phyloP scores from a whole-genome alignment of 2,797 vertebrate species.

The Thalassophryne amazonica region DNA sequence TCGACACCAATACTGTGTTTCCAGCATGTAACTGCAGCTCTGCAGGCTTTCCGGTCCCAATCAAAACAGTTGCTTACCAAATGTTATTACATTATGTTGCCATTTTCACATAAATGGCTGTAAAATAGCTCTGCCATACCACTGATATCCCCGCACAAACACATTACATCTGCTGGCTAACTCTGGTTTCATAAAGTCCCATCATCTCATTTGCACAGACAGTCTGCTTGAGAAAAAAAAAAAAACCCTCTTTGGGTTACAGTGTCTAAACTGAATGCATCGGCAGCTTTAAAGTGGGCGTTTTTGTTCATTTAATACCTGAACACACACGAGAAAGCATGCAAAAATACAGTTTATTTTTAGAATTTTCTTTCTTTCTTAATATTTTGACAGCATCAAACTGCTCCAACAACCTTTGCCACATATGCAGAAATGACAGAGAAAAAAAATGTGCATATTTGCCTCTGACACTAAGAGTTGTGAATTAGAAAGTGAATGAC shows the following conservation, averaged over 20 bases:
- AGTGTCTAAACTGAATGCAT: constrained; percentile 26
- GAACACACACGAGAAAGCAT: constrained; percentile 24
- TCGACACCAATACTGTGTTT: constrained; percentile 80
- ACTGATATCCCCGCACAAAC: constrained; percentile 62
- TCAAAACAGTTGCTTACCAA: constrained; percentile 81
- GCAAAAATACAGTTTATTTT: constrained; percentile 37
- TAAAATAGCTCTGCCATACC: constrained; percentile 65
- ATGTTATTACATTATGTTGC: constrained; percentile 83
- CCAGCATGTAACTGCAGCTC: constrained; percentile 76
- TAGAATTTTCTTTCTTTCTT: constrained; percentile 25
- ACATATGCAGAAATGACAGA: constrained; percentile 21
- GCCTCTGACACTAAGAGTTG: constrained; percentile 31
- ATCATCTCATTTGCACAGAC: constrained; percentile 61
- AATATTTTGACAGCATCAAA: constrained; percentile 30
- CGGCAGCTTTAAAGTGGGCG: background rate
- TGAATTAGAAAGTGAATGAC: constrained; percentile 50
- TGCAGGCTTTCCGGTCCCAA: constrained; percentile 78
- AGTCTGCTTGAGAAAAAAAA: constrained; percentile 61
- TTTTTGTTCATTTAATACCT: constrained; percentile 29
- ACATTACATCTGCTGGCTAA: constrained; percentile 69
- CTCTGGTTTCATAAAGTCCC: constrained; percentile 64
- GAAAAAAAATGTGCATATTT: constrained; percentile 16
- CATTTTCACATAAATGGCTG: constrained; percentile 82
- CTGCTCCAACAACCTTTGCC: constrained; percentile 50
- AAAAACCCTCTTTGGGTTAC: constrained; percentile 25